A percentile compares a stretch with the other conserved stretches of the same genome.
Evolutionary conservation across 2,797 vertebrate species (phyloP).

Genomic region (Enteromius treurensis): DNA sequence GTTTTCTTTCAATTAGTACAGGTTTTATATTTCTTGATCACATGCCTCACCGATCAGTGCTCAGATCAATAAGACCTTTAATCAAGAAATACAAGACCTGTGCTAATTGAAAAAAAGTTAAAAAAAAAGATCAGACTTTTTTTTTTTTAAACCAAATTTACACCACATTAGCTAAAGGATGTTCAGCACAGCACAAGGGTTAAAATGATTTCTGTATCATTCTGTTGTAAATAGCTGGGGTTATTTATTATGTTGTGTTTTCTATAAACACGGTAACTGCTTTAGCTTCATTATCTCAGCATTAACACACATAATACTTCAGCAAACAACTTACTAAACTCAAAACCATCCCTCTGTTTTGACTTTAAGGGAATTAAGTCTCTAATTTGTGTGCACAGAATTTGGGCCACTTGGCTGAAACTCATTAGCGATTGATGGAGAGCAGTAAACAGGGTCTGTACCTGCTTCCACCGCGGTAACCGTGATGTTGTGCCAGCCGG

Average conservation of each 20-base stretch:
- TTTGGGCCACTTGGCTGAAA: neutral
- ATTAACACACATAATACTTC: neutral
- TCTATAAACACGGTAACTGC: neutral
- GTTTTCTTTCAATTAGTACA: neutral
- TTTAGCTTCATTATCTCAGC: neutral
- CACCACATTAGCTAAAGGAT: neutral
- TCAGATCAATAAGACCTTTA: neutral
- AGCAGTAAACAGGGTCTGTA: constrained; percentile 62
- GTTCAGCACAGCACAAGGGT: neutral
- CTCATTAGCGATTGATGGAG: neutral
- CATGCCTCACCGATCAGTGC: too few species aligned
- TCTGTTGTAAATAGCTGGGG: neutral
- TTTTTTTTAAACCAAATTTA: neutral
- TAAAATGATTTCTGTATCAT: neutral
- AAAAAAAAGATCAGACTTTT: neutral
- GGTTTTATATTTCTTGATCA: too few species aligned
- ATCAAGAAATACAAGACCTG: neutral
- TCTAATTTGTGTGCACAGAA: neutral
- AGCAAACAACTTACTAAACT: neutral
- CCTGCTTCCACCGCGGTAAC: constrained; percentile 94
- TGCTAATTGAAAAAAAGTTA: neutral
- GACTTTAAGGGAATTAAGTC: neutral
- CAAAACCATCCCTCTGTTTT: constrained; percentile 12
- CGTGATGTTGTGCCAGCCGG: constrained; percentile 98
- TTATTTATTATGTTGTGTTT: neutral